Evolutionary conservation across 2,888 invertebrate genomes (phyloP), one percentile per base, ranked within the genome.

Genomic region (Adelognathus sp.): DNA sequence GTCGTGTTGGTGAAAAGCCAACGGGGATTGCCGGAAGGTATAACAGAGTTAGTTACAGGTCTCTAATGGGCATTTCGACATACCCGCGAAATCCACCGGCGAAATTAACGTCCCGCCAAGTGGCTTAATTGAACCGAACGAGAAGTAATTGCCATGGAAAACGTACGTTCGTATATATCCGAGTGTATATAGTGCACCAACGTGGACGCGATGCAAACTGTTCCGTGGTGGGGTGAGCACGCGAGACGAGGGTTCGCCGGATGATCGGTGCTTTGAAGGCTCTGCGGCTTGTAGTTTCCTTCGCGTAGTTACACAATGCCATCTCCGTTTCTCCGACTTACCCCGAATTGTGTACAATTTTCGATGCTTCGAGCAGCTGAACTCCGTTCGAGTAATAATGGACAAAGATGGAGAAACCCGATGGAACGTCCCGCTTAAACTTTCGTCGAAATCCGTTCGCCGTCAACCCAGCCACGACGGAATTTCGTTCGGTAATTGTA

Each of bases 111-210:
- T 81, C 76, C 80, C 81, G 78, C 80, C 81, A 80, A 83, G 80
- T 81, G 81, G 86, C 86, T 88, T 89, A 88, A 89, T 89, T 88
- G 87, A 86, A 85, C 86, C 86, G 86, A 88, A 88, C 85, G 85
- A 88, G 87, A 87, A 87, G 84, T 86, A 88, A 88, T 87, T 86
- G 84, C 84, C 73, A 66, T 81, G 80, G 83, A 81, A 85, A 84
- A 82, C 79, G 80, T 82, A 83, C 70, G 72, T 63, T 67, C 39
- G 58, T 58, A 60, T 33, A 21, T 16, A 31, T 14, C 9, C 16
- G 27, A 29, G 46, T 2, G n/a, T n/a, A n/a, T n/a, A n/a, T 36
- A 46, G 24, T 36, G 44, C 18, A n/a, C 33, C 16, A 41, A 61
- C n/a, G 46, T n/a, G n/a, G 9, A n/a, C 16, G 46, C 18, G 44